phyloP scores from a whole-genome alignment of 2,113 vertebrate genomes.

The Nycticebus coucang region DNA sequence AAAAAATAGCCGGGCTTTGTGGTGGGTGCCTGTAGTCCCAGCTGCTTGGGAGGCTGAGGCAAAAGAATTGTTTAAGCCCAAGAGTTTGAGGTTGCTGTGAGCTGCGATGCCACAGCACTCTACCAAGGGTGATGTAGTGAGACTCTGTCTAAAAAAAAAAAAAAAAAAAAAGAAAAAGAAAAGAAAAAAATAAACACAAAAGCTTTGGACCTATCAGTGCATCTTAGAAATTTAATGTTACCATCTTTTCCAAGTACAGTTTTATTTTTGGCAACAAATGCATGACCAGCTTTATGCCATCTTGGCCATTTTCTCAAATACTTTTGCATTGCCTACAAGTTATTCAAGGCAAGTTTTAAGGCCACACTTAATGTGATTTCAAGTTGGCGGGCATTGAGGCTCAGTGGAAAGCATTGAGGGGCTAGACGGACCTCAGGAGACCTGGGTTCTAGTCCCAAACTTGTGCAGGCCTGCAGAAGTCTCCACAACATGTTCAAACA shows the following conservation, averaged over 20 bases:
- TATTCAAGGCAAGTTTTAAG: conserved; percentile 56
- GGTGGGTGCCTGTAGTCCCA: too few species aligned
- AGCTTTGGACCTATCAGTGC: background rate
- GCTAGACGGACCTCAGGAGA: background rate
- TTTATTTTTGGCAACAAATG: conserved; percentile 41
- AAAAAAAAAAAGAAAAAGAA: too few species aligned
- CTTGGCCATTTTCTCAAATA: conserved; percentile 31
- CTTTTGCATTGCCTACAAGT: conserved; percentile 16
- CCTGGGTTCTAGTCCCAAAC: background rate
- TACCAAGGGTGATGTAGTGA: too few species aligned
- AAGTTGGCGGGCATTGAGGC: conserved; percentile 7
- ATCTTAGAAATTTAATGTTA: conserved; percentile 20
- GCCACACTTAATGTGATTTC: conserved; percentile 41
- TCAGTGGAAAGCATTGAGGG: background rate
- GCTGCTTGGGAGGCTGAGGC: too few species aligned
- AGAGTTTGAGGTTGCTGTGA: too few species aligned
- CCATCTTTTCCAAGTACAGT: conserved; percentile 43
- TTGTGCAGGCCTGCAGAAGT: background rate
- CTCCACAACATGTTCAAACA: background rate
- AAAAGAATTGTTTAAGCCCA: too few species aligned
- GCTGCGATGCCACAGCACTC: too few species aligned
- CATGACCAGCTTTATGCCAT: background rate
- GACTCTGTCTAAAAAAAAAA: too few species aligned
- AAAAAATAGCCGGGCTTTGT: too few species aligned
- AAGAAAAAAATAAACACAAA: background rate